A percentile compares a stretch with the other conserved stretches of the same genome.
Evolutionary conservation across 2,888 invertebrate genomes (phyloP).

Genomic region (Eristalis arbustorum): DNA sequence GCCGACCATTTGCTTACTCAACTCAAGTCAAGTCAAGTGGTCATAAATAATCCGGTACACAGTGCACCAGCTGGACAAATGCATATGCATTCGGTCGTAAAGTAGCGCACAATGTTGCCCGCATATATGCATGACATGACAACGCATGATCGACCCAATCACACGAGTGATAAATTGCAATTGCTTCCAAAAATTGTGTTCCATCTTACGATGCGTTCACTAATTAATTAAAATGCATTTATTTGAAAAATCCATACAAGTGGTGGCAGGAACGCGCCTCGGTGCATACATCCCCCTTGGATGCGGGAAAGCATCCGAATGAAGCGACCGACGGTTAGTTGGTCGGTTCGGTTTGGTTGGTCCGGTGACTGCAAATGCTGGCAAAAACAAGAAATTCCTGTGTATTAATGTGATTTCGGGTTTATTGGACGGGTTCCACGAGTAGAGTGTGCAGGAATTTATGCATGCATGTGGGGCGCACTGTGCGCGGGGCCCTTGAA

Average conservation of each 20-base stretch:
- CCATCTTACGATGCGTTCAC: conserved; percentile 65
- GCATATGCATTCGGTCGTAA: conserved; percentile 2
- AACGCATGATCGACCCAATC: conserved; percentile 65
- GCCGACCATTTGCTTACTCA: conserved; percentile 55
- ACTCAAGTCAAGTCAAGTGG: conserved; percentile 48
- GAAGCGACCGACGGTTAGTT: neutral
- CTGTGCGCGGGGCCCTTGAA: conserved; percentile 28
- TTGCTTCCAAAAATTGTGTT: conserved; percentile 68
- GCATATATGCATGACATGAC: conserved; percentile 29
- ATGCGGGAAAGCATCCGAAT: neutral
- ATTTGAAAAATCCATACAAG: conserved; percentile 69
- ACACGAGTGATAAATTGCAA: conserved; percentile 67
- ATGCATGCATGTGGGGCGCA: conserved; percentile 34
- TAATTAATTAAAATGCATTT: conserved; percentile 71
- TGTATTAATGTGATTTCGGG: conserved; percentile 59
- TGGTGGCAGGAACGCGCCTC: conserved; percentile 47
- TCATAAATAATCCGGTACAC: conserved; percentile 62
- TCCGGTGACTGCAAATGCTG: conserved; percentile 10
- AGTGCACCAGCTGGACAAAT: conserved; percentile 38
- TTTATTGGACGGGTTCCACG: conserved; percentile 66
- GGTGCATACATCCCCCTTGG: neutral
- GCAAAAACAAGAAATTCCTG: conserved; percentile 66
- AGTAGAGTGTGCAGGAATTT: conserved; percentile 54
- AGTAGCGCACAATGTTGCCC: neutral
- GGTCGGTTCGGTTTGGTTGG: neutral